Conservation (phyloP, 2,888 invertebrate species). For the Agrochola macilenta region DNA sequence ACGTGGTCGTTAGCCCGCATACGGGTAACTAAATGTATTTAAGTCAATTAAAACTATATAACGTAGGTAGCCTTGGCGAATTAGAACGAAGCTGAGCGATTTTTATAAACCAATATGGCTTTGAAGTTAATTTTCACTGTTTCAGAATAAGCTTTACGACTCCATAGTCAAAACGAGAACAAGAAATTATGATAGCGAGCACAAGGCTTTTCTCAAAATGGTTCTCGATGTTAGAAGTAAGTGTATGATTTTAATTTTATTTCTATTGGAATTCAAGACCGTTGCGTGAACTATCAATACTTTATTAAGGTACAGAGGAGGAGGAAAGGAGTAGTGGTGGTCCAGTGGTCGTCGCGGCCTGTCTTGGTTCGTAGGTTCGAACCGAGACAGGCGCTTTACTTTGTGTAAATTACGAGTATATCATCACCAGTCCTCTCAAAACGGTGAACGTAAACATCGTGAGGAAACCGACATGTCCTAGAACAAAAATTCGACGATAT, state of each 20-base stretch:
- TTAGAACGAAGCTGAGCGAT: too few relatives aligned
- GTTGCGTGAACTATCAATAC: too few relatives aligned
- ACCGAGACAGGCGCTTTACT: too few relatives aligned
- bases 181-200: constrained; percentile 93
- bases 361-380: too few relatives aligned
- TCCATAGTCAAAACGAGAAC: constrained; percentile 92
- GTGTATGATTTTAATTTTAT: constrained; percentile 69
- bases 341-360: too few relatives aligned
- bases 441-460: too few relatives aligned
- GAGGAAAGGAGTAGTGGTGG: too few relatives aligned
- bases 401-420: too few relatives aligned
- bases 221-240: constrained; percentile 94
- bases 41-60: neutral
- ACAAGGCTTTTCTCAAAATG: constrained; percentile 95
- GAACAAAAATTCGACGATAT: too few relatives aligned
- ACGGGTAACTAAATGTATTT: neutral
- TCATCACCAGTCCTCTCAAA: too few relatives aligned
- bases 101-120: neutral
- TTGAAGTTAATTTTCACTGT: constrained; percentile 5
- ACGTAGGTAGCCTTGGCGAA: neutral
- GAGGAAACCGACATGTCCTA: too few relatives aligned
- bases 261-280: too few relatives aligned
- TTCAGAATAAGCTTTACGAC: constrained; percentile 93
- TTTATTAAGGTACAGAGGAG: neutral
- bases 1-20: neutral